Evolutionary conservation across 2,888 invertebrate genomes (phyloP).

Genomic region (Cremastinae sp.): DNA sequence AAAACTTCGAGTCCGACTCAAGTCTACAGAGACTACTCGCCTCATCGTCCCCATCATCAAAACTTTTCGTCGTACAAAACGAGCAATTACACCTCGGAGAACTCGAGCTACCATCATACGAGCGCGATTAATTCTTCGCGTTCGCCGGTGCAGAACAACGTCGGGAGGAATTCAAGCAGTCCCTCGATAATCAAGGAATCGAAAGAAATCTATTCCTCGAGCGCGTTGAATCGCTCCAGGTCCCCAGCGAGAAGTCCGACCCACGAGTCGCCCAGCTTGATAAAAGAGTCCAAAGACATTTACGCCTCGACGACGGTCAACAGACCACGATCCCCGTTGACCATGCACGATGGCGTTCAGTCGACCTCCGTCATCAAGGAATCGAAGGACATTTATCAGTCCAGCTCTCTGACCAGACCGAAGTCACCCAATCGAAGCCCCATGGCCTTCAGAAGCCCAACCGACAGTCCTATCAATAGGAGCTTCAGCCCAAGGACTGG

Average conservation of each 20-base stretch:
- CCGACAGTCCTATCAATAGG: conserved; percentile 72
- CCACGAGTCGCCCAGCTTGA: conserved; percentile 69
- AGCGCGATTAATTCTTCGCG: conserved; percentile 70
- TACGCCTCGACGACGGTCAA: conserved; percentile 68
- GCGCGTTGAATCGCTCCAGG: conserved; percentile 66
- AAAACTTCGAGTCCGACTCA: conserved; percentile 73
- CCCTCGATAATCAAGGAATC: conserved; percentile 75
- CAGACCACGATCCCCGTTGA: conserved; percentile 68
- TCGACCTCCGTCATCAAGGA: conserved; percentile 71
- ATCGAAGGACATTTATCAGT: conserved; percentile 73
- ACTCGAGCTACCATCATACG: conserved; percentile 59
- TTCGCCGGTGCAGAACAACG: conserved; percentile 69
- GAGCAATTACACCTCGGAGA: conserved; percentile 67
- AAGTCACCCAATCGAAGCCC: conserved; percentile 73
- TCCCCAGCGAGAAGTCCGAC: conserved; percentile 65
- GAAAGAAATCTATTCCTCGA: conserved; percentile 74
- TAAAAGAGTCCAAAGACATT: conserved; percentile 71
- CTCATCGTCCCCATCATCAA: conserved; percentile 65
- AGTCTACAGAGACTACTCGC: conserved; percentile 64
- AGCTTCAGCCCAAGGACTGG: conserved; percentile 73
- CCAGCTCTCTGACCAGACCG: conserved; percentile 71
- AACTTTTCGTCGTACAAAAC: conserved; percentile 68
- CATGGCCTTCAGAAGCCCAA: conserved; percentile 69
- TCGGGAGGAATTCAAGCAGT: conserved; percentile 68
- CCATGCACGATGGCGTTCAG: conserved; percentile 48